A percentile compares a stretch with the other conserved stretches of the same genome.
phyloP scores from a whole-genome alignment of 2,888 invertebrate species.

The Noctua janthina region DNA sequence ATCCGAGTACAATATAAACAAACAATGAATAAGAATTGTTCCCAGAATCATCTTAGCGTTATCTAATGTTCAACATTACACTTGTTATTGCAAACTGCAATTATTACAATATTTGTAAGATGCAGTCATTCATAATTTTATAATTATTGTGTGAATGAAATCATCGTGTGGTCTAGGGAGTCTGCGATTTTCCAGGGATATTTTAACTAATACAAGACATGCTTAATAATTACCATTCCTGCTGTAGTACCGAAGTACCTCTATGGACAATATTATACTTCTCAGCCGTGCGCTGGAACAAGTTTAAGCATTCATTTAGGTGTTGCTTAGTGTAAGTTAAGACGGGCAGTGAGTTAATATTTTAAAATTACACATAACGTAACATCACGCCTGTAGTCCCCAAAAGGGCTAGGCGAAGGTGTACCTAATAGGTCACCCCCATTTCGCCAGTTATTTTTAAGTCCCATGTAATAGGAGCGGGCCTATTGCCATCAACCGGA shows the following conservation, averaged over 20 bases:
- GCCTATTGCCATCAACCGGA: too few relatives aligned
- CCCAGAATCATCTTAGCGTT: conserved; percentile 57
- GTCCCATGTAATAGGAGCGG: too few relatives aligned
- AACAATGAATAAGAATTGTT: conserved; percentile 59
- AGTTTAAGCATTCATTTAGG: too few relatives aligned
- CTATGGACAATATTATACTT: neutral
- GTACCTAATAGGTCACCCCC: too few relatives aligned
- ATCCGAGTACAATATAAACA: conserved; percentile 38
- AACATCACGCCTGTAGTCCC: too few relatives aligned
- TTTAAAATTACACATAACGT: too few relatives aligned
- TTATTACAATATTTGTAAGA: conserved; percentile 26
- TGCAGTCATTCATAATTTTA: conserved; percentile 55
- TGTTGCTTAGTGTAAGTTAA: too few relatives aligned
- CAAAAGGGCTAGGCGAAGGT: too few relatives aligned
- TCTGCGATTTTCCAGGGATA: neutral
- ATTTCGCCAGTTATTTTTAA: too few relatives aligned
- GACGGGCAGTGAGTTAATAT: too few relatives aligned
- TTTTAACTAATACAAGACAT: neutral
- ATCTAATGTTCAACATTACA: conserved; percentile 48
- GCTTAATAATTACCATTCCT: neutral
- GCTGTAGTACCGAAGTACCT: neutral
- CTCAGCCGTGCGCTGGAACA: neutral
- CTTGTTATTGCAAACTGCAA: conserved; percentile 48
- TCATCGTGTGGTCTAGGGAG: conserved; percentile 4
- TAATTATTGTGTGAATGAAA: conserved; percentile 22